Evolutionary conservation across 2,797 vertebrate species (phyloP).

Genomic region (Thalassophryne amazonica): DNA sequence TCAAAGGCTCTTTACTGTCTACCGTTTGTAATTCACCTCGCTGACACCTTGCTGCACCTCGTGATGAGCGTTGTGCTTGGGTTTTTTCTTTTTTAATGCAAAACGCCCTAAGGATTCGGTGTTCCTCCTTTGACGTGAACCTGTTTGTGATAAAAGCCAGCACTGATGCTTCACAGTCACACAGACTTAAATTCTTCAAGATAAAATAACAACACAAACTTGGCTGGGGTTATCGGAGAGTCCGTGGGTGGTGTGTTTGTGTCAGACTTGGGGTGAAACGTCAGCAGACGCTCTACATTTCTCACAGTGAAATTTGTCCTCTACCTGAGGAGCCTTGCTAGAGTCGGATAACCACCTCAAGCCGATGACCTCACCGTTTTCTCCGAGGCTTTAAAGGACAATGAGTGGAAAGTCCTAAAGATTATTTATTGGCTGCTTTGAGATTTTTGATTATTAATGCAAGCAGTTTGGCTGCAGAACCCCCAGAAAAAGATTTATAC

Average conservation of each 20-base stretch:
- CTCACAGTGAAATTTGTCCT: constrained; percentile 73
- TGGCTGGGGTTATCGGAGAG: constrained; percentile 16
- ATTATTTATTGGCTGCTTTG: constrained; percentile 50
- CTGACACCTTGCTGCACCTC: constrained; percentile 20
- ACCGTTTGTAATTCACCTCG: constrained; percentile 42
- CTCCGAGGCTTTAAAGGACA: constrained; percentile 55
- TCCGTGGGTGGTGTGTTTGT: constrained; percentile 46
- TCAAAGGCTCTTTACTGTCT: constrained; percentile 34
- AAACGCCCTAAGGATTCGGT: constrained; percentile 29
- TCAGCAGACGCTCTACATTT: constrained; percentile 62
- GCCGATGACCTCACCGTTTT: constrained; percentile 70
- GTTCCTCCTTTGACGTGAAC: constrained; percentile 40
- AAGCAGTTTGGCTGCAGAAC: constrained; percentile 7
- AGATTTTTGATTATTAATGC: constrained; percentile 28
- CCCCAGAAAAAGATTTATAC: constrained; percentile 30
- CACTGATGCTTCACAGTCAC: constrained; percentile 41
- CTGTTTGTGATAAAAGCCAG: constrained; percentile 41
- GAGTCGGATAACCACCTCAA: constrained; percentile 73
- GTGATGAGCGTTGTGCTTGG: constrained; percentile 56
- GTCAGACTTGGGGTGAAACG: constrained; percentile 62
- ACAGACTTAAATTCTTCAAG: constrained; percentile 38
- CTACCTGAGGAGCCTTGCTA: constrained; percentile 66
- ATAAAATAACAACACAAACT: constrained; percentile 35
- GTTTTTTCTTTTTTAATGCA: constrained; percentile 41
- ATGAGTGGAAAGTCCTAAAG: constrained; percentile 14